Conservation (phyloP, 2,888 invertebrate species). For the Diarsia mendica region DNA sequence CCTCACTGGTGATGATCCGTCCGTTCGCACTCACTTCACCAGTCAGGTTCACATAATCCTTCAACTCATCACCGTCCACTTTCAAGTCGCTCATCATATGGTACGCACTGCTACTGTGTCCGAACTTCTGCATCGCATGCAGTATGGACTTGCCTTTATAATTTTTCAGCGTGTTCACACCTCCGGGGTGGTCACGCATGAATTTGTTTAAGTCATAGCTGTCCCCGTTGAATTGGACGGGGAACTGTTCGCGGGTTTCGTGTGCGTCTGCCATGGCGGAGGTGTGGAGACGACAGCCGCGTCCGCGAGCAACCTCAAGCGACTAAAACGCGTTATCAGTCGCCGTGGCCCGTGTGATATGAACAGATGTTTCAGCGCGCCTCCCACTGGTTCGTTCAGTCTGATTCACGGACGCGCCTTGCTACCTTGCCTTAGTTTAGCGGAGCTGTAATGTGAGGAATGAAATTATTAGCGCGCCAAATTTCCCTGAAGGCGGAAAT, state of each 20-base stretch:
- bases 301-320: constrained; percentile 27
- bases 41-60: constrained; percentile 82
- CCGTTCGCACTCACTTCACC: constrained; percentile 83
- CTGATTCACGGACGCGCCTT: constrained; percentile 42
- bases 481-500: constrained; percentile 16
- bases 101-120: constrained; percentile 92
- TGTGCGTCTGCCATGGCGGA: constrained; percentile 44
- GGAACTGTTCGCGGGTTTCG: constrained; percentile 69
- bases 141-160: constrained; percentile 89
- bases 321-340: constrained; percentile 60
- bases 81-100: constrained; percentile 92
- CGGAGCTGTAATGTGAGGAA: constrained; percentile 29
- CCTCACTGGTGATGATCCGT: constrained; percentile 83
- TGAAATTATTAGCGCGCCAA: constrained; percentile 45
- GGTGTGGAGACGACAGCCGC: constrained; percentile 29
- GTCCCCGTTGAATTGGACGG: constrained; percentile 83
- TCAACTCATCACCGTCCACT: constrained; percentile 81
- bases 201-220: constrained; percentile 92
- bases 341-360: constrained; percentile 49
- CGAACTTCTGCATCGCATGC: constrained; percentile 88
- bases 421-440: constrained; percentile 47
- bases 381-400: constrained; percentile 49
- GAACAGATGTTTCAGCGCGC: constrained; percentile 55
- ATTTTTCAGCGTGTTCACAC: constrained; percentile 91
- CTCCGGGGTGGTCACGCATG: constrained; percentile 94